These are phyloP conservation scores for Puma concolor DNA, from an alignment of 2,113 vertebrate genomes.

Conservation along the genomic window DNA sequence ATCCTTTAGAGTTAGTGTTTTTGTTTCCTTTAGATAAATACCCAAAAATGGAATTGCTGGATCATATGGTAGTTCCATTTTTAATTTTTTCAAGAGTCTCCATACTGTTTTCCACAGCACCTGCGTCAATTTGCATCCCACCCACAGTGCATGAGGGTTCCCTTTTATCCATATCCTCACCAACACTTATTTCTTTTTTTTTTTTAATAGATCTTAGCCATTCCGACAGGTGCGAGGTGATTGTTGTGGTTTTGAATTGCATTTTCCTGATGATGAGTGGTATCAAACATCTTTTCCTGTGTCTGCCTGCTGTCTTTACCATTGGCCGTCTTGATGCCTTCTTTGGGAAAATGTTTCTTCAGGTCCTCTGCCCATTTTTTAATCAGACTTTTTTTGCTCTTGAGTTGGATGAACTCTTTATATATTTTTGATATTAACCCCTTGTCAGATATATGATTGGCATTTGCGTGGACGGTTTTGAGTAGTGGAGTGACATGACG, in stretches of 20 bases:
- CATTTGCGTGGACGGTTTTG: not conserved
- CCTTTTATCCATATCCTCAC: not conserved
- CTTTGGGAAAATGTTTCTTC: not conserved
- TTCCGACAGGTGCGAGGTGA: not conserved
- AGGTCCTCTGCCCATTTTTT: not conserved
- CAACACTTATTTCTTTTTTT: not conserved
- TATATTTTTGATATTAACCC: not conserved
- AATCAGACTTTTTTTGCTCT: not conserved
- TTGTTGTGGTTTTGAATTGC: not conserved
- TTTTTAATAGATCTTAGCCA: not conserved
- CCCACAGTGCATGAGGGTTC: not conserved
- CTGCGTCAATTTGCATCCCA: not conserved
- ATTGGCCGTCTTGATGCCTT: not conserved
- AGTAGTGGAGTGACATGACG: not conserved
- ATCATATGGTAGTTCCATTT: not conserved
- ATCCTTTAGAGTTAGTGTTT: not conserved
- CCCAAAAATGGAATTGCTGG: not conserved
- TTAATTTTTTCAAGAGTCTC: not conserved
- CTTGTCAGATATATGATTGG: not conserved
- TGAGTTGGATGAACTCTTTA: not conserved
- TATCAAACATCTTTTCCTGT: not conserved
- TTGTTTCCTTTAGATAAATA: not conserved
- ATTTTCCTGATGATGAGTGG: not conserved
- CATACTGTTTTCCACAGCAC: not conserved
- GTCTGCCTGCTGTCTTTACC: not conserved